Base-by-base conservation (phyloP, 2,888 invertebrate species). In the Anthrax anthrax region DNA sequence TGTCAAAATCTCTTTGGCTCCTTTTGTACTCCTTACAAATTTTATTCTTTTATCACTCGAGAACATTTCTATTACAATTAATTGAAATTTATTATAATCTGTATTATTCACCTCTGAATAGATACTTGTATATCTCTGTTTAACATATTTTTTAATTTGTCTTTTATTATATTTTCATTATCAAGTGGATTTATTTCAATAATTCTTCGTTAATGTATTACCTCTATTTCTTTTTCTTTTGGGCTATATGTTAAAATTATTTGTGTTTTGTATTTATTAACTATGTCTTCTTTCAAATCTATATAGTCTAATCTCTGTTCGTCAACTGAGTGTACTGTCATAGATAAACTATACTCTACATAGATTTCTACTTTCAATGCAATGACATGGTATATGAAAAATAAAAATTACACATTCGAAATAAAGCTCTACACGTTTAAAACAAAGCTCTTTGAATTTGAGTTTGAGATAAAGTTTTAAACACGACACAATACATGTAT, bases 51-150 rank as follows among this genome's bases (percentile, higher is more conserved):
- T 23, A 32, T 49, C 40, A 32, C 44, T 27, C 14, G 49, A 45
- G 48, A 48, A 52, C 41, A 51, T 40, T 29, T 42, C 38, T 16
- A 49, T 49, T 34, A 53, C 18, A 29, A 49, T 18, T 39, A 45
- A 37, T 44, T 51, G 53, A 16, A 50, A 37, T 47, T 46, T 49
- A 45, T 50, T 39, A 39, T 49, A 49, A 39, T 50, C 43, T n/a
- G 37, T 40, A 16, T 52, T 45, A n/a, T 29, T n/a, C 32, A 49
- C 42, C 38, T 52, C 51, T 18, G 46, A 41, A 48, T 42, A 52
- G 32, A 51, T 52, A 14, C 52, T 48, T 18, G 41, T 37, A 36
- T 42, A 32, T 17, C 50, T 48, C 23, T 19, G 17, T 44, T 47
- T 46, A n/a, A 51, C 37, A 37, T 39, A 19, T 37, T 39, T 39